Evolutionary conservation across 2,113 vertebrate genomes (phyloP).

Genomic region (Gnathonemus longibarbis): DNA sequence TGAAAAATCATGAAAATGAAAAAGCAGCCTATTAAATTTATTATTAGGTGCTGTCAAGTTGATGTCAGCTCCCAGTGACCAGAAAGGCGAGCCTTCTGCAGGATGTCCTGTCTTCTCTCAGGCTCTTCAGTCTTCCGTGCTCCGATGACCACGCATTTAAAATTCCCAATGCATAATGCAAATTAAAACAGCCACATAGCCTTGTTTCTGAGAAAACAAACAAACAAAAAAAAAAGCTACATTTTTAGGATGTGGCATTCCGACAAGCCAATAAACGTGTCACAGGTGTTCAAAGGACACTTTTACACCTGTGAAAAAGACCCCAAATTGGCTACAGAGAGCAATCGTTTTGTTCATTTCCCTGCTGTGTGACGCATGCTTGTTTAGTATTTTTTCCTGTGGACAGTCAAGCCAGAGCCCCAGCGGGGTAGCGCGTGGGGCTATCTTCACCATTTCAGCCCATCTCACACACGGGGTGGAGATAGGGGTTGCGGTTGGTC

Average conservation of each 20-base stretch:
- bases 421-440: background rate
- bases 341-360: background rate
- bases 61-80: background rate
- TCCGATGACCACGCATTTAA: background rate
- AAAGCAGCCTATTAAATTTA: background rate
- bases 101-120: background rate
- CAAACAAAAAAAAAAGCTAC: background rate
- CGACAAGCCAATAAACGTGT: background rate
- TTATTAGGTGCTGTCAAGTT: background rate
- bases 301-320: background rate
- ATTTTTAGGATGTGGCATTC: background rate
- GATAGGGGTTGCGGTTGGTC: background rate
- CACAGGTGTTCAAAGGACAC: background rate
- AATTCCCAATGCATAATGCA: background rate
- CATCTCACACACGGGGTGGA: background rate
- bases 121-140: background rate
- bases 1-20: background rate
- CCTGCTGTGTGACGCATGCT: background rate
- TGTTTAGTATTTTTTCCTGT: background rate
- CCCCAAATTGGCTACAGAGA: background rate
- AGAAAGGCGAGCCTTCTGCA: background rate
- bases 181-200: background rate
- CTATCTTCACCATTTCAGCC: background rate
- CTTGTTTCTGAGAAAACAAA: background rate
- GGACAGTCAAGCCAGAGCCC: background rate